Evolutionary conservation across 2,113 vertebrate genomes (phyloP).

Genomic region (Pterocles gutturalis): DNA sequence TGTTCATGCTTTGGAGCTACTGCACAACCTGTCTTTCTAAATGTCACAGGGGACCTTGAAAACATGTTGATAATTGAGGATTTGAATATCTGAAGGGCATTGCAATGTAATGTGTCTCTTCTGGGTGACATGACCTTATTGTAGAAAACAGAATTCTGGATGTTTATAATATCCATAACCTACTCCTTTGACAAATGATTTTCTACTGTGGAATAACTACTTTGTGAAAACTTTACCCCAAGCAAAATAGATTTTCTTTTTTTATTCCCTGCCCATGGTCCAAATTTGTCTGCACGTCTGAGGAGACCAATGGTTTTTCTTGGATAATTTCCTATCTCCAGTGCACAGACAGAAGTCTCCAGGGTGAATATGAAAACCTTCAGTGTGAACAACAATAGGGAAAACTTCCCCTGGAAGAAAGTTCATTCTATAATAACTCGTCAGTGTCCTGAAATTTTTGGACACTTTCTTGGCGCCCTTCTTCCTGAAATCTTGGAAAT

Average conservation of each 20-base stretch:
- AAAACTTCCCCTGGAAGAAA: background rate
- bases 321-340: background rate
- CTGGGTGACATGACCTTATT: background rate
- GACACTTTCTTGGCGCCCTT: background rate
- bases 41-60: background rate
- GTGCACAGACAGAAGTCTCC: background rate
- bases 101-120: background rate
- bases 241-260: background rate
- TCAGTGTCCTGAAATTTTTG: background rate
- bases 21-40: background rate
- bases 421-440: background rate
- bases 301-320: background rate
- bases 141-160: background rate
- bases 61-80: slow-evolving; percentile 1
- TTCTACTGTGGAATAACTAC: background rate
- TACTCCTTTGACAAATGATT: background rate
- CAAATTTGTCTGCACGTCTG: background rate
- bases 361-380: background rate
- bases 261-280: background rate
- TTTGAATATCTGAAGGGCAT: slow-evolving; percentile 12
- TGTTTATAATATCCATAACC: background rate
- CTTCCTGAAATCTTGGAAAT: background rate
- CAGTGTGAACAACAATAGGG: background rate
- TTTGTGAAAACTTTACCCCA: background rate
- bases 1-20: background rate